Base-by-base conservation (phyloP, 2,113 vertebrate genomes). In the Brachyhypopomus occidentalis region DNA sequence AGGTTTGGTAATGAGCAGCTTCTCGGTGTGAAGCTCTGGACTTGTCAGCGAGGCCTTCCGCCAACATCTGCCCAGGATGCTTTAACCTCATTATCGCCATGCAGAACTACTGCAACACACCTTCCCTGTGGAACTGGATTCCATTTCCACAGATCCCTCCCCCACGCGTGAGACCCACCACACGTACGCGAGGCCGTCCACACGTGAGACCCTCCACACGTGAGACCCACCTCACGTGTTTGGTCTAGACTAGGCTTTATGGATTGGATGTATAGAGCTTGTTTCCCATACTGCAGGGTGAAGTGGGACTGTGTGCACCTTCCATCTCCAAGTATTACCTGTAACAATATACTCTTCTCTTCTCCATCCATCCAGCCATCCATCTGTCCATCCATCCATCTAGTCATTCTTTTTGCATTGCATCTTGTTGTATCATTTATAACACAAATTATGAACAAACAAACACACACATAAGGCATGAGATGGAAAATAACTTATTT, bases 71-170 rank as follows among this genome's bases (percentile, higher is more conserved):
- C 90, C 89, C 91, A 88, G 85, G 89, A 82, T 88, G 87, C 88
- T 89, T 91, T 92, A 91, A 92, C 92, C 90, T 93, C 92, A 92
- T 93, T 93, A 93, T 87, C 89, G 90, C 88, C 86, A 86, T 88
- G 88, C 87, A 90, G 89, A 89, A 89, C 88, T 87, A 90, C 90
- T 85, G 87, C 88, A 93, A 91, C 90, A 90, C 87, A 91, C 89
- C 91, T 90, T 92, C 89, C 92, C 91, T 83, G 87, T 90, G 91
- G 92, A 88, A 56, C 79, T 89, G 89, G 89, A 92, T 91, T 92
- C 89, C 91, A 90, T 92, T 90, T 92, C 89, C 84, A 89, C 88
- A 88, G 89, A 75, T 62, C 84, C 83, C 23, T 67, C 80, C 48
- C 8, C 41, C 66, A 64, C 75, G 89, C 80, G 76, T 66, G 79